Base-by-base conservation (phyloP, 2,797 vertebrate genomes). In the Eleutherodactylus coqui region DNA sequence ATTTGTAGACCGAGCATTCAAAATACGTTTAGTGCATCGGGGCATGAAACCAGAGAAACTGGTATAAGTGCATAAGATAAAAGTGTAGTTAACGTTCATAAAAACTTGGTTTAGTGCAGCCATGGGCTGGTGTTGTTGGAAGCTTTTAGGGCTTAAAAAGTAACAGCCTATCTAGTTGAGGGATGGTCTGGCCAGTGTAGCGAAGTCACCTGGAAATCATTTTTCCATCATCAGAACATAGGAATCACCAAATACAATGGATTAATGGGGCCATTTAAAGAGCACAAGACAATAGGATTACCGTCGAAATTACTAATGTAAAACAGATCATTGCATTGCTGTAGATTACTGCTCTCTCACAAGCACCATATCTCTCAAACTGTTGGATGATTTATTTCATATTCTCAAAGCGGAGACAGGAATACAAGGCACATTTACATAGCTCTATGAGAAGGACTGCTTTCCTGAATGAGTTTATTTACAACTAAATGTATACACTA, bases 1-100 rank as follows among this genome's bases (percentile, higher is more conserved):
- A 36, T 76, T 58, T 81, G 73, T 84, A 53, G 11, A 73, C 75
- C 38, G 16, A 85, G 34, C 79, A 81, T 55, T 84, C 38, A 16
- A 43, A 83, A 53, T 80, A 89, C 92, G 90, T 91, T 89, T 77
- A 87, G 86, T 58, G 89, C 88, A 3, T 0, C n/a, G 53, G 0
- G 88, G 89, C 55, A 55, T 10, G 78, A 79, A 88, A 87, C 2
- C 24, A 72, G 89, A 88, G 88, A 86, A 83, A 85, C 76, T 88
- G 53, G 77, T 84, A 90, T 53, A 88, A 87, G 75, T 64, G 41
- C 75, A 62, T 84, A 51, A 41, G 79, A 84, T 84, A 55, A 87
- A 79, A 84, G 53, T 51, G 58, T 32, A 76, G 67, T 79, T 87
- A 79, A 32, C 53, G 24, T 87, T 84, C 77, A 75, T 87, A 87